Evolutionary conservation across 1,140 invertebrate species (phyloP).

Genomic region (Holotrichia oblita): DNA sequence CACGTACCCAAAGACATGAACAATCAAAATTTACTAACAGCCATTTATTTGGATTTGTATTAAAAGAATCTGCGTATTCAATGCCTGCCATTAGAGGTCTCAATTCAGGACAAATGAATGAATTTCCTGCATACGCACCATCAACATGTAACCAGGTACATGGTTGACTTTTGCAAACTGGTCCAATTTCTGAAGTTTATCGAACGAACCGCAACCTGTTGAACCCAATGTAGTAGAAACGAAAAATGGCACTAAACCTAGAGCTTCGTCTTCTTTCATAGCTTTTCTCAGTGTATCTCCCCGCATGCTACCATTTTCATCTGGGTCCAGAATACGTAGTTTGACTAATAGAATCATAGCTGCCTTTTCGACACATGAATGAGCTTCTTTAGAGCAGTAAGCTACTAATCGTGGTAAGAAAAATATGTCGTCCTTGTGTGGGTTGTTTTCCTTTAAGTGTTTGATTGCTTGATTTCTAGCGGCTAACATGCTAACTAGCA

Average conservation of each 20-base stretch:
- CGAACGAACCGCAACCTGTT: constrained; percentile 84
- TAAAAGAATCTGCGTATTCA: constrained; percentile 89
- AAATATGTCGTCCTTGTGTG: constrained; percentile 84
- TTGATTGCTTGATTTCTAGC: constrained; percentile 88
- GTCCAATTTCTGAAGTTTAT: constrained; percentile 84
- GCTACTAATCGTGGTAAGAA: constrained; percentile 88
- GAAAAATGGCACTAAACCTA: constrained; percentile 87
- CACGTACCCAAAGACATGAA: constrained; percentile 89
- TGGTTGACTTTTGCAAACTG: constrained; percentile 74
- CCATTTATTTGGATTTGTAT: constrained; percentile 95
- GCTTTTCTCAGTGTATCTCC: constrained; percentile 76
- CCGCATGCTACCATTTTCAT: constrained; percentile 81
- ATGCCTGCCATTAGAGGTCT: constrained; percentile 77
- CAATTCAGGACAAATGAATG: constrained; percentile 87
- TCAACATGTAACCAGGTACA: constrained; percentile 79
- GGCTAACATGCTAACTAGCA: constrained; percentile 87
- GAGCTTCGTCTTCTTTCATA: constrained; percentile 80
- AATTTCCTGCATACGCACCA: constrained; percentile 85
- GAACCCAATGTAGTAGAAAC: constrained; percentile 83
- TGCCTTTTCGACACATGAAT: constrained; percentile 97
- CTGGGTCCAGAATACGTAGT: constrained; percentile 86
- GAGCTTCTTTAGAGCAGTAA: constrained; percentile 96
- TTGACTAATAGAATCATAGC: constrained; percentile 92
- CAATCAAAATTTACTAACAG: constrained; percentile 91
- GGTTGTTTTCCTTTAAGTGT: constrained; percentile 71